Base-by-base conservation (phyloP, 2,113 vertebrate species). In the Microcebus griseorufus region DNA sequence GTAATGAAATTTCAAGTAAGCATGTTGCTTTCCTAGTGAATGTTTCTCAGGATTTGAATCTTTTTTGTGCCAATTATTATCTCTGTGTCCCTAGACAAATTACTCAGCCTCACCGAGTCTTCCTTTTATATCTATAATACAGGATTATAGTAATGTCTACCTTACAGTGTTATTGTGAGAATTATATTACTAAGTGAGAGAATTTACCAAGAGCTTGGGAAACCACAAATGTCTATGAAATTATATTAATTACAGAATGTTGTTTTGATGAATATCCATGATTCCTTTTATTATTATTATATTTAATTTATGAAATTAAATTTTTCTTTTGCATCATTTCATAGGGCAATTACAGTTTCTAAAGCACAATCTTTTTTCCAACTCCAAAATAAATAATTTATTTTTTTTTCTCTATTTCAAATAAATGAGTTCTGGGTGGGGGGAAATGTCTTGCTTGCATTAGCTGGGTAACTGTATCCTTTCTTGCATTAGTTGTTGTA, bases 391-490 rank as follows among this genome's bases (percentile, higher is more conserved):
- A 5, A 95, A 53, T 83, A 83, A 65, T 53, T 48, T 73, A 75
- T 55, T 20, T 93, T 18, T 85, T 93, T 85, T 2, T 39, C 84
- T n/a, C n/a, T 78, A 76, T 13, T 94, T 91, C 51, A 93, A 86
- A 78, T 39, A 94, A 82, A n/a, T 9, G 29, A 16, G 37, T 65
- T 88, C 18, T 0, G 25, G 29, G 22, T 34, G 7, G 25, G 6
- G 51, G 2, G 20, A 75, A 76, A 65, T 51, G 37, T 45, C 23
- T 87, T 23, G 4, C 14, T 93, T 78, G 42, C 27, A 51, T 48
- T 80, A 62, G 2, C 17, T 39, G 70, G 32, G 60, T 45, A 73
- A 69, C 45, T 83, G 20, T 90, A 42, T 70, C 62, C 29, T 93
- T 80, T 16, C 25, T 3, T 60, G 23, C 37, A 87, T 93, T 42